These are phyloP conservation scores for honey bee (Apis mellifera) DNA, from an alignment of 1,140 invertebrate species.

Conservation along the genomic window DNA sequence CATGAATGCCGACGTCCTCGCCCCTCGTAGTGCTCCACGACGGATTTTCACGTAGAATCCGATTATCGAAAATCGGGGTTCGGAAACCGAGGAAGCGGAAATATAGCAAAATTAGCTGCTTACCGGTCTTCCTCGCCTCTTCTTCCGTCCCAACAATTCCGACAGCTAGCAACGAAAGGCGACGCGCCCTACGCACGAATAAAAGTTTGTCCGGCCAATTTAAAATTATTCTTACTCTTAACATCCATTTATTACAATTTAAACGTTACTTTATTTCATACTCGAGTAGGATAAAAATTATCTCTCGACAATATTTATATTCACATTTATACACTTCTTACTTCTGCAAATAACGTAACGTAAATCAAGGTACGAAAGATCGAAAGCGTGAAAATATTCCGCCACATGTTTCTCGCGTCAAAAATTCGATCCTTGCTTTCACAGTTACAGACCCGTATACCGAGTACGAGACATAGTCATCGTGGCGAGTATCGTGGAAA, in stretches of 20 bases:
- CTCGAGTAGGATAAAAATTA: too few species aligned
- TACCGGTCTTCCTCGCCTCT: constrained; percentile 44
- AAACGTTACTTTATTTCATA: too few species aligned
- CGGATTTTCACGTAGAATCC: constrained; percentile 61
- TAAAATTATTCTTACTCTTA: not conserved
- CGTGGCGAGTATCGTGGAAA: constrained; percentile 45
- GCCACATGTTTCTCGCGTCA: too few species aligned
- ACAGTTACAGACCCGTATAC: too few species aligned
- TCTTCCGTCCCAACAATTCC: constrained; percentile 34
- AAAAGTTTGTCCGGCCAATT: not conserved
- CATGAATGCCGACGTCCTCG: constrained; percentile 23
- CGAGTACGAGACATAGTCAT: too few species aligned
- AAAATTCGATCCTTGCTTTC: too few species aligned
- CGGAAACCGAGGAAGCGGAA: constrained; percentile 54
- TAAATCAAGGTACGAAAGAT: too few species aligned
- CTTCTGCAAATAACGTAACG: too few species aligned
- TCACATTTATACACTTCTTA: too few species aligned
- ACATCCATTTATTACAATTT: too few species aligned
- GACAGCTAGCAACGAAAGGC: not conserved
- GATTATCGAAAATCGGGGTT: constrained; percentile 67
- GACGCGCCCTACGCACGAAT: not conserved
- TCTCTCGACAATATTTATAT: too few species aligned
- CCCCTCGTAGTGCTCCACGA: constrained; percentile 17
- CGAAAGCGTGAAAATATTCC: too few species aligned
- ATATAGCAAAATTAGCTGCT: constrained; percentile 68